Evolutionary conservation across 2,113 vertebrate species (phyloP), one percentile per base, ranked within the genome.

Genomic region (Phylloscopus trochiloides): DNA sequence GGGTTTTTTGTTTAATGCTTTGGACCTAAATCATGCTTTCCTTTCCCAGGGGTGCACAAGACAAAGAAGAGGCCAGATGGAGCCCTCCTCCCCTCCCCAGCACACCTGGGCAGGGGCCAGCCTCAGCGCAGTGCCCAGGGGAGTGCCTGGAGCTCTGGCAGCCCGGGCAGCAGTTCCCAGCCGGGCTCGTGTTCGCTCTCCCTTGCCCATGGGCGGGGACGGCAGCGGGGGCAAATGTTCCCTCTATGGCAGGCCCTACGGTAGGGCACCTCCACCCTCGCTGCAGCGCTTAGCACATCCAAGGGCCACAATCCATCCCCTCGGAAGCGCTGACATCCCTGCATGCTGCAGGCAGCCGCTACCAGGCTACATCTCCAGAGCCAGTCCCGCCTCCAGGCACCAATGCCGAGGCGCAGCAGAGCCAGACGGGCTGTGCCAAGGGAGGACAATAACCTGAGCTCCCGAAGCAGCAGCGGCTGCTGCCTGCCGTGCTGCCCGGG

Each of bases 41-140:
- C 66, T 76, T 75, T 95, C 94, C 95, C 95, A 95, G 31, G 92
- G 88, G 93, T 63, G 67, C 85, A 73, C 21, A 38, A 96, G 90
- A 95, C 92, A 94, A 97, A 96, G 91, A 47, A 31, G 55, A 94
- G 59, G 75, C 71, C 93, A 96, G 87, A 96, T 93, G 95, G 94
- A 95, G 78, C 63, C 68, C 43, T 67, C 62, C 36, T 68, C 63
- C 90, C 81, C 81, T 92, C 93, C 73, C 84, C 59, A 24, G 17
- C 85, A 86, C 82, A 96, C 90, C 94, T 94, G 78, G 93, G 90
- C 90, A 92, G 81, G 89, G 93, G 87, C 91, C 94, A 95, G 91
- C 38, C 66, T 29, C 42, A 79, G 87, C 7, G 0, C 29, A 1
- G 70, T 9, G 40, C 96, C 73, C 83, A 63, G 65, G 79, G 89